Conservation (phyloP, 2,888 invertebrate genomes). For the Athripsodes cinereus region DNA sequence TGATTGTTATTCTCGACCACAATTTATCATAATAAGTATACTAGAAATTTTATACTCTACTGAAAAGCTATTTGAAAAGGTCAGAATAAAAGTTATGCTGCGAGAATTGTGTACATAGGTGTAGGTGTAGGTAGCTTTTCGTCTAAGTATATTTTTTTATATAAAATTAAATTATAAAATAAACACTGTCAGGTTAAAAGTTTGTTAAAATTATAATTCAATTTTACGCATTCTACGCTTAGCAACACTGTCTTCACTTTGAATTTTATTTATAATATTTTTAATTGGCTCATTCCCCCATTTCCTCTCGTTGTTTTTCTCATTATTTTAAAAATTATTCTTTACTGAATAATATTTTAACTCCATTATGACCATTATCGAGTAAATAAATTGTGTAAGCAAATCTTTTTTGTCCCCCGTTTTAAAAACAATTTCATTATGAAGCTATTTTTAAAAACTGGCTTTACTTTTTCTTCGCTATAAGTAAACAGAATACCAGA, state of each 20-base stretch:
- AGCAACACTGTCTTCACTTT: background rate
- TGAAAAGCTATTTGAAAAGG: no score
- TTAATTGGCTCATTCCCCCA: background rate
- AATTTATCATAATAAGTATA: no score
- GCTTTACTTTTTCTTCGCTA: background rate
- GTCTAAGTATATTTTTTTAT: no score
- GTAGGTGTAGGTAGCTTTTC: no score
- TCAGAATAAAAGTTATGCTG: no score
- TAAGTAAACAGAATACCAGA: background rate
- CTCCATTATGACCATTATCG: background rate
- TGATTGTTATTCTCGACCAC: no score
- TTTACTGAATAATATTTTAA: background rate
- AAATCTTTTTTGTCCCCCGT: background rate
- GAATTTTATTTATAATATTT: background rate
- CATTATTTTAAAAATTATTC: background rate
- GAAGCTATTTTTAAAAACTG: background rate
- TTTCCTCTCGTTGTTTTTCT: background rate
- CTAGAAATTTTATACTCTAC: no score
- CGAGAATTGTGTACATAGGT: no score
- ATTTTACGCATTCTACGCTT: background rate
- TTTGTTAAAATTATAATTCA: no score
- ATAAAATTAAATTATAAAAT: no score
- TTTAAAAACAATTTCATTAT: background rate
- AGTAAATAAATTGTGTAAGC: background rate
- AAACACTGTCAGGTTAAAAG: no score